Conservation (phyloP, 2,797 vertebrate species). For the Gymnothorax reevesii region DNA sequence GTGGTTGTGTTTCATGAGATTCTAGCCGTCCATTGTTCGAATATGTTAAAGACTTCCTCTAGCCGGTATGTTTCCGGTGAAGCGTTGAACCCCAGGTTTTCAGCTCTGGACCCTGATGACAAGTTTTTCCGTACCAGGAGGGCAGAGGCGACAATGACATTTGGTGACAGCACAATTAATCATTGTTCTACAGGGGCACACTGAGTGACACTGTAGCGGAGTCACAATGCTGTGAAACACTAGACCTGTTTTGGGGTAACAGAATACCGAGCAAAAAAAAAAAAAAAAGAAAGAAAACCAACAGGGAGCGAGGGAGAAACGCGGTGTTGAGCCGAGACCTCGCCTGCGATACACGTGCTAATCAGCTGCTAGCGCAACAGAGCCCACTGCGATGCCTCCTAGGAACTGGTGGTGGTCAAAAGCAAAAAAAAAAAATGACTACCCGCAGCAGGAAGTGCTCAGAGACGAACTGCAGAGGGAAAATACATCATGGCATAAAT, state of each 20-base stretch:
- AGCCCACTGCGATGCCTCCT: background rate
- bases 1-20: conserved; percentile 14
- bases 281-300: background rate
- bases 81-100: background rate
- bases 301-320: background rate
- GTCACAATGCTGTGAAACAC: background rate
- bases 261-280: background rate
- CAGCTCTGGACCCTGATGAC: background rate
- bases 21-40: conserved; percentile 17
- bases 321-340: background rate
- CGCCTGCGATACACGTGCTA: background rate
- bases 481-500: background rate
- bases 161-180: conserved; percentile 28
- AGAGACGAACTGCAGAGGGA: background rate
- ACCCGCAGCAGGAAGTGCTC: background rate
- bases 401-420: background rate
- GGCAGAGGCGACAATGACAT: background rate
- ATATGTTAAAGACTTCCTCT: conserved; percentile 35
- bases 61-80: conserved; percentile 34
- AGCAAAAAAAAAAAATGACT: background rate
- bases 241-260: background rate
- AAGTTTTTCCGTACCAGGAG: conserved; percentile 5
- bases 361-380: background rate
- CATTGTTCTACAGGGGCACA: conserved; percentile 21
- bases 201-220: background rate